These are phyloP conservation scores for Synchiropus splendidus DNA, from an alignment of 2,113 vertebrate genomes.

Conservation along the genomic window DNA sequence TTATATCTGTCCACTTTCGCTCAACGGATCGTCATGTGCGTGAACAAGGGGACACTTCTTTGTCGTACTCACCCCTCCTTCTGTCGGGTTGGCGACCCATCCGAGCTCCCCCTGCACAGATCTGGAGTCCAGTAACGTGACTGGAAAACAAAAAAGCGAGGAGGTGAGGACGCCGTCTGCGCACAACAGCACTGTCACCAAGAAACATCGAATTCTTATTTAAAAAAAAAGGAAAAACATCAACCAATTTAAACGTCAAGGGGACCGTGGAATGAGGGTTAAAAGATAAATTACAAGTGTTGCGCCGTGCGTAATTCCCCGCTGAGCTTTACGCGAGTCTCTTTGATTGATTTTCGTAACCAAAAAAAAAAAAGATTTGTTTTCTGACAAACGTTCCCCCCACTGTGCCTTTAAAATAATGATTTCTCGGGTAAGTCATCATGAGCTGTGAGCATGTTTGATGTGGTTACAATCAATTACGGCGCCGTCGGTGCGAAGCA, in stretches of 20 bases:
- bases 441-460: conserved; percentile 5
- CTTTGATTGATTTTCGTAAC: conserved; percentile 27
- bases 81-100: conserved; percentile 93
- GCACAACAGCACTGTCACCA: conserved; percentile 9
- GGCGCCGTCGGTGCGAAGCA: conserved; percentile 4
- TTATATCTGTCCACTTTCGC: conserved; percentile 44
- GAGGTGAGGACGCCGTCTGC: conserved; percentile 35
- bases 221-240: not conserved
- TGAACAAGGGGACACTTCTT: conserved; percentile 44
- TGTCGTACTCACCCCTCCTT: conserved; percentile 91
- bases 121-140: conserved; percentile 96
- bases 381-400: conserved; percentile 7
- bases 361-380: conserved; percentile 1
- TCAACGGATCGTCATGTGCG: conserved; percentile 28
- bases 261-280: too few relatives aligned
- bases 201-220: too few relatives aligned
- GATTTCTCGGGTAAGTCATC: conserved; percentile 6
- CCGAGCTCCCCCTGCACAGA: conserved; percentile 92
- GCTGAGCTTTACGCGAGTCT: not conserved
- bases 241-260: too few relatives aligned
- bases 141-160: conserved; percentile 65
- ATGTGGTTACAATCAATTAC: conserved; percentile 14
- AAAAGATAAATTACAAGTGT: conserved; percentile 1
- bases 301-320: conserved; percentile 8
- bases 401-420: not conserved